Conservation (phyloP, 2,113 vertebrate genomes). For the Numenius arquata region DNA sequence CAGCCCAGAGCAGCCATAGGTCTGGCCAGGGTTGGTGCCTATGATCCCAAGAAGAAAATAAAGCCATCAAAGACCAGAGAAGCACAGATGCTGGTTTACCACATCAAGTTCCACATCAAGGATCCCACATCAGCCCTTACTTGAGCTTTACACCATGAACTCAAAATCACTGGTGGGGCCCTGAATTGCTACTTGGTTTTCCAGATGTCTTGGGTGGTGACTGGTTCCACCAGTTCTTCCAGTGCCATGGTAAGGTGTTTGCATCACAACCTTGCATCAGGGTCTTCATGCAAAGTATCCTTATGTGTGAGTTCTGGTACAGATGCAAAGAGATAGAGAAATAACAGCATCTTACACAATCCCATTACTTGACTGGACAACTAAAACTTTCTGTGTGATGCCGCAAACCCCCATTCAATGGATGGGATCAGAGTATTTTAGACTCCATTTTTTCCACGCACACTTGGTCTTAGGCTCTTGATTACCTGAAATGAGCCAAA, state of each 20-base stretch:
- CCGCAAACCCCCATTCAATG: fast-evolving
- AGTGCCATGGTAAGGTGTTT: no score
- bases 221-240: not conserved
- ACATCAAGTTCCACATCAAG: not conserved
- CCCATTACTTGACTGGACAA: not conserved
- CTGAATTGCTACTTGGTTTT: not conserved
- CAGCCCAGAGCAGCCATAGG: not conserved
- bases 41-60: not conserved
- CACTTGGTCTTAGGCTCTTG: not conserved
- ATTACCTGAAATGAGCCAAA: not conserved
- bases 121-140: fast-evolving
- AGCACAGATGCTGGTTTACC: not conserved
- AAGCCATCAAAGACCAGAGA: not conserved
- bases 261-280: not conserved
- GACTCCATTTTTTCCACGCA: not conserved
- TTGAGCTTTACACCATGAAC: not conserved
- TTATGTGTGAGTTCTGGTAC: not conserved
- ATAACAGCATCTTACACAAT: not conserved
- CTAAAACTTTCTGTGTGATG: not conserved
- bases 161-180: not conserved
- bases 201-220: not conserved
- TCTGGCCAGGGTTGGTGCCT: not conserved
- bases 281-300: not conserved
- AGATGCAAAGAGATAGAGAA: not conserved
- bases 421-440: not conserved